A percentile compares a stretch with the other conserved stretches of the same genome.
These are phyloP conservation scores for Hyperoplus lanceolatus DNA, from an alignment of 2,797 vertebrate genomes.

Conservation along the genomic window DNA sequence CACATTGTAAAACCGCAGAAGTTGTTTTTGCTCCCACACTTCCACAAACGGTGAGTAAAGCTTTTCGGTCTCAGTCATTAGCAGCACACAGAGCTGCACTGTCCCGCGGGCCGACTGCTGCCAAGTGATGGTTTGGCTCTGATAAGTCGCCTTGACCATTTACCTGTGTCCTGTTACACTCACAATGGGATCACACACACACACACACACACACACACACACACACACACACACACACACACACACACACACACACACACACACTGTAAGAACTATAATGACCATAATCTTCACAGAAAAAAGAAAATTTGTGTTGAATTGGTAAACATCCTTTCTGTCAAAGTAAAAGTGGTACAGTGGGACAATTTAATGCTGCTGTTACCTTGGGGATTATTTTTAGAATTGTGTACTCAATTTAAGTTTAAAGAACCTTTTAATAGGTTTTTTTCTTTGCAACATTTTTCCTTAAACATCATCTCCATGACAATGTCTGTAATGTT, in stretches of 20 bases:
- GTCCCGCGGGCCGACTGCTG: conserved; percentile 51
- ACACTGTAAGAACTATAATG: not conserved
- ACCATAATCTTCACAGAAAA: not conserved
- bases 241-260: not conserved
- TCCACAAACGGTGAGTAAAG: conserved; percentile 56
- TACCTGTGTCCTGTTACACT: conserved; percentile 62
- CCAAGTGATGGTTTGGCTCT: conserved; percentile 41
- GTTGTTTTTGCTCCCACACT: conserved; percentile 67
- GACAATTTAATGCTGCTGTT: not conserved
- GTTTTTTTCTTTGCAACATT: not conserved
- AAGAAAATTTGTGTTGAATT: not conserved
- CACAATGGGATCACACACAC: conserved; percentile 5
- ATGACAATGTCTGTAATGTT: not conserved
- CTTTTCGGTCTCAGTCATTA: conserved; percentile 49
- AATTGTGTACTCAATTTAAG: not conserved
- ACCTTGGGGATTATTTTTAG: too few species aligned
- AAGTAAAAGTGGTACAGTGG: not conserved
- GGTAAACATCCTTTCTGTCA: not conserved
- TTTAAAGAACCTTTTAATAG: not conserved
- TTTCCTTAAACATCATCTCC: not conserved
- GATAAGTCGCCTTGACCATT: conserved; percentile 26
- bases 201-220: conserved; percentile 6
- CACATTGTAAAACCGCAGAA: conserved; percentile 34
- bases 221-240: not conserved
- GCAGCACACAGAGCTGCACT: conserved; percentile 64